Evolutionary conservation across 2,113 vertebrate genomes (phyloP), one percentile per base, ranked within the genome.

Genomic region (Epinephelus cyanopodus): DNA sequence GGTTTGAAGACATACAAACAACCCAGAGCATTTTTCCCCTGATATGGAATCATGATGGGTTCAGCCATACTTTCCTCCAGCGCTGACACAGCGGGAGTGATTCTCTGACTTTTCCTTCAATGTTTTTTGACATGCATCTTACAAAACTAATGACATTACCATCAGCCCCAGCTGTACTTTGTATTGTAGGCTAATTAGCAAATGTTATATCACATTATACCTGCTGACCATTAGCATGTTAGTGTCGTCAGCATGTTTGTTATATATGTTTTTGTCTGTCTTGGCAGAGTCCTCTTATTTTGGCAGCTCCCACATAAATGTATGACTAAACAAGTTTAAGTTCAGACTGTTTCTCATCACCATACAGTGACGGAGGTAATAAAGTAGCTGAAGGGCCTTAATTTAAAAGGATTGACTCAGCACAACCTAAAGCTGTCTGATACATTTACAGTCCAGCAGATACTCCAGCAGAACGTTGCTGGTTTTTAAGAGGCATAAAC

Each of bases 371-470:
- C 9, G 5, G 19, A 56, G 17, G 33, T 11, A 45, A 48, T 23
- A 60, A 23, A 23, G 23, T 13, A 62, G 70, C 57, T 29, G n/a
- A 42, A 5, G 18, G 27, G 61, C 18, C 11, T 64, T 23, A 8
- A 19, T 74, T 27, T 50, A 18, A 18, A 79, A 57, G 10, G 5
- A 69, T n/a, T n/a, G 53, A 76, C 21, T 75, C 29, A n/a, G 29
- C 45, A 56, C 29, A 23, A 63, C 14, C 8, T 42, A 2, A 54
- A 61, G 37, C n/a, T 71, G 45, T 33, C 3, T 65, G 37, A 14
- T 23, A 45, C 8, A n/a, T 69, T 21, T 53, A 12, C n/a, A 75
- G 27, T 17, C 18, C 15, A 33, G 6, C 63, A 54, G 37, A 39
- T 68, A 12, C 39, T 39, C 39, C 13, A 72, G 52, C 25, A 48